A percentile compares a stretch with the other conserved stretches of the same genome.
phyloP scores from a whole-genome alignment of 1,140 invertebrate species.

The Tetragnatha versicolor region DNA sequence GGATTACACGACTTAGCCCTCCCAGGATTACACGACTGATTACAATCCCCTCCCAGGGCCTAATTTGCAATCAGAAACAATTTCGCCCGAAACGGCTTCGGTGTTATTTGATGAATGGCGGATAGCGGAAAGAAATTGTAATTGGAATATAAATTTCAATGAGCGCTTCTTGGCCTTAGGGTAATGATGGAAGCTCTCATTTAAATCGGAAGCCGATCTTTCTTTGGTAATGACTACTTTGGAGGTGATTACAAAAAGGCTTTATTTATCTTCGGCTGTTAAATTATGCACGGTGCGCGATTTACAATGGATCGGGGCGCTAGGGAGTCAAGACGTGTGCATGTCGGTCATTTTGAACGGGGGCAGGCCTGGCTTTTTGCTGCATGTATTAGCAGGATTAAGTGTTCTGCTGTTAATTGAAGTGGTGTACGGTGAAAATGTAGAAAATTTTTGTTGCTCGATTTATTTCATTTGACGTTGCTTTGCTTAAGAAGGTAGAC shows the following conservation, averaged over 20 bases:
- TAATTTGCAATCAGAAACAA: constrained; percentile 43
- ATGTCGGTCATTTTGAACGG: no score
- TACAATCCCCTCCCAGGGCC: not conserved
- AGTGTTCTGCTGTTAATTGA: no score
- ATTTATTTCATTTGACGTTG: no score
- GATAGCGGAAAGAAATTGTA: constrained; percentile 39
- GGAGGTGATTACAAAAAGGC: constrained; percentile 16
- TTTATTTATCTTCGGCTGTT: not conserved
- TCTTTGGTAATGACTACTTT: not conserved
- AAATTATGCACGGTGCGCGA: not conserved
- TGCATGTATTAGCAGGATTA: no score
- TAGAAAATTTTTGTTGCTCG: no score
- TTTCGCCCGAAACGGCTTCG: constrained; percentile 14
- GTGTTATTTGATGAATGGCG: constrained; percentile 33
- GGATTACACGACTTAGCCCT: not conserved
- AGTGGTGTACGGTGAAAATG: no score
- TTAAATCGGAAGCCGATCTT: constrained; percentile 2
- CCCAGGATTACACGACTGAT: constrained; percentile 21
- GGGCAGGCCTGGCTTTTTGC: no score
- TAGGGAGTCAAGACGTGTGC: no score
- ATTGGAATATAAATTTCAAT: constrained; percentile 47
- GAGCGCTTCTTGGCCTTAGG: not conserved
- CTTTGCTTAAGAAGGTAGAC: no score
- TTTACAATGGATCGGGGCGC: no score
- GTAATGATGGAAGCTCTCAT: not conserved